Conservation (phyloP, 2,888 invertebrate species). For the Tetramorium bicarinatum region DNA sequence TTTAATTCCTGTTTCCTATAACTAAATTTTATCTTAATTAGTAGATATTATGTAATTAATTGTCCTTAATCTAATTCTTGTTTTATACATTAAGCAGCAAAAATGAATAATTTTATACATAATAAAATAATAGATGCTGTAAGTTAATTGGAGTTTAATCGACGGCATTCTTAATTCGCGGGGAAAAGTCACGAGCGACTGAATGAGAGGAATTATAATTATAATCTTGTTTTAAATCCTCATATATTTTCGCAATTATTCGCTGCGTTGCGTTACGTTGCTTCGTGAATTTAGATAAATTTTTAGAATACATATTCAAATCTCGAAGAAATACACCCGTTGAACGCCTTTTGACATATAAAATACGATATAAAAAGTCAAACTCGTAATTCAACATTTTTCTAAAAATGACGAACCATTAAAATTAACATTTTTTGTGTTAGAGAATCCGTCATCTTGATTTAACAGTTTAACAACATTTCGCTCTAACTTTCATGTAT, state of each 20-base stretch:
- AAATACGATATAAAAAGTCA: neutral
- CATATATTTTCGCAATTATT: neutral
- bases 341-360: neutral
- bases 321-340: neutral
- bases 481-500: neutral
- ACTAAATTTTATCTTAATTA: too few relatives aligned
- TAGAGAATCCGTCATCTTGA: too few relatives aligned
- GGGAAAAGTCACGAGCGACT: neutral
- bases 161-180: neutral
- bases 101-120: neutral
- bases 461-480: neutral
- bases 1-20: too few relatives aligned
- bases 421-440: neutral
- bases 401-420: neutral
- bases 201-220: conserved; percentile 4
- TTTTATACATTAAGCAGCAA: neutral
- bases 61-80: neutral
- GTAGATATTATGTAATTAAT: neutral
- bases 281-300: neutral
- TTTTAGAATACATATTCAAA: neutral
- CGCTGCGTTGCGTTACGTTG: neutral
- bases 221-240: neutral
- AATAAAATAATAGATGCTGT: neutral
- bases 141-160: neutral
- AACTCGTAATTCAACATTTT: neutral